Base-by-base conservation (phyloP, 2,113 vertebrate species). In the Scomber scombrus region DNA sequence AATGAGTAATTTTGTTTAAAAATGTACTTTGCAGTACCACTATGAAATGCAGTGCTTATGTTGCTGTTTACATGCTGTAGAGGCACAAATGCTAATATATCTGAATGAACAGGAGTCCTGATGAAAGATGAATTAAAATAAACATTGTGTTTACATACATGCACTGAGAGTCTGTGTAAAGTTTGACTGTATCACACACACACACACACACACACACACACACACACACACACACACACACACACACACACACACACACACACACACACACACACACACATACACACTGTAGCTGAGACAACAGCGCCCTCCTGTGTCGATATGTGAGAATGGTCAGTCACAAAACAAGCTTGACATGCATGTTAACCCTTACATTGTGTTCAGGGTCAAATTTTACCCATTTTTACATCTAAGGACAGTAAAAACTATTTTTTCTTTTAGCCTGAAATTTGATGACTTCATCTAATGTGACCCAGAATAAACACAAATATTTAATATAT, bases 41-140 rank as follows among this genome's bases (percentile, higher is more conserved):
- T 85, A 85, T 74, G 60, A 86, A 87, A 81, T 78, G 47, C 86
- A 81, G 85, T 80, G 84, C 88, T 86, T 77, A 68, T 76, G 60
- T 77, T 82, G 77, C 80, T 92, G 88, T 88, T 63, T 88, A 84
- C 77, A 86, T 79, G 90, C 88, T 93, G 89, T 90, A 88, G 86
- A 90, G 72, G 88, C 87, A 90, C 84, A 89, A 90, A 85, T 90
- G 91, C 68, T 95, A 94, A 95, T 95, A 95, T 95, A 95, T 95
- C 89, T 85, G 84, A 85, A 89, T 64, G 74, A 85, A 63, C 60
- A 76, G 75, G 61, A 62, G 65, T 52, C 16, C 55, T 62, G 70
- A 72, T 71, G 62, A 49, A 54, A 76, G 13, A 62, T 81, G 66
- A 67, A 69, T 81, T 72, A 79, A 92, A 92, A 92, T 89, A 89